Percentiles rank a stretch among this genome's conserved stretches.
phyloP scores from a whole-genome alignment of 2,797 vertebrate species.

The Borostomias antarcticus region DNA sequence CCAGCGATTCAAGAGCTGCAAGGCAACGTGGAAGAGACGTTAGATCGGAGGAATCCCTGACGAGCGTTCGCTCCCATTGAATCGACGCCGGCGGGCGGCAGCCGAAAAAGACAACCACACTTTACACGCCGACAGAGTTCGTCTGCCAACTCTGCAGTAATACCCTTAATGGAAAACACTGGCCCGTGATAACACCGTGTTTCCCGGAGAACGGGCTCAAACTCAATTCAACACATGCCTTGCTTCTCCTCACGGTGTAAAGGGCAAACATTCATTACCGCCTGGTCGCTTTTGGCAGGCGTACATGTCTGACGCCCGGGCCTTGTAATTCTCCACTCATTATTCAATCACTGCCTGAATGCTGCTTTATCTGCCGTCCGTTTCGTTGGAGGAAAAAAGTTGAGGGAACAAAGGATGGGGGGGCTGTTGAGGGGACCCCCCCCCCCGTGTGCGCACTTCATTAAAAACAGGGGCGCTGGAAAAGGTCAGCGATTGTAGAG shows the following conservation, averaged over 20 bases:
- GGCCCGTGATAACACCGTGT: not conserved
- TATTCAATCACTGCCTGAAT: slow-evolving; percentile 56
- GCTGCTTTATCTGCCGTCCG: slow-evolving; percentile 47
- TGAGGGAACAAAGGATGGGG: slow-evolving; percentile 49
- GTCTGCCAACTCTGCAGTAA: no score
- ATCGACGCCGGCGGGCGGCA: no score
- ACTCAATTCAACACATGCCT: slow-evolving; percentile 45
- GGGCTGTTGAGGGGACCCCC: not conserved
- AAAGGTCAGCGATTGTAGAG: slow-evolving; percentile 62
- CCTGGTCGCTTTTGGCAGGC: slow-evolving; percentile 71
- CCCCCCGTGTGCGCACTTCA: slow-evolving; percentile 52
- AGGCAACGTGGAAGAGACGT: slow-evolving; percentile 24
- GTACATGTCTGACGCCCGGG: slow-evolving; percentile 66
- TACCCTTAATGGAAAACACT: not conserved
- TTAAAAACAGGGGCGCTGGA: slow-evolving; percentile 60
- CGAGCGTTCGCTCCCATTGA: slow-evolving; percentile 9
- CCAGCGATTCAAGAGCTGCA: slow-evolving; percentile 70
- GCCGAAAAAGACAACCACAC: no score
- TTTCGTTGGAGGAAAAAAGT: slow-evolving; percentile 39
- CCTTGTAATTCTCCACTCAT: slow-evolving; percentile 59
- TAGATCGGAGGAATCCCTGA: slow-evolving; percentile 15
- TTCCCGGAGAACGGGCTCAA: slow-evolving; percentile 28
- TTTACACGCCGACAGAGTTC: no score
- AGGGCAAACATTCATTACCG: slow-evolving; percentile 72
- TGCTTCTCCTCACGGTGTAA: slow-evolving; percentile 62